Conservation (phyloP, 2,797 vertebrate species). For the Ciconia nigra region DNA sequence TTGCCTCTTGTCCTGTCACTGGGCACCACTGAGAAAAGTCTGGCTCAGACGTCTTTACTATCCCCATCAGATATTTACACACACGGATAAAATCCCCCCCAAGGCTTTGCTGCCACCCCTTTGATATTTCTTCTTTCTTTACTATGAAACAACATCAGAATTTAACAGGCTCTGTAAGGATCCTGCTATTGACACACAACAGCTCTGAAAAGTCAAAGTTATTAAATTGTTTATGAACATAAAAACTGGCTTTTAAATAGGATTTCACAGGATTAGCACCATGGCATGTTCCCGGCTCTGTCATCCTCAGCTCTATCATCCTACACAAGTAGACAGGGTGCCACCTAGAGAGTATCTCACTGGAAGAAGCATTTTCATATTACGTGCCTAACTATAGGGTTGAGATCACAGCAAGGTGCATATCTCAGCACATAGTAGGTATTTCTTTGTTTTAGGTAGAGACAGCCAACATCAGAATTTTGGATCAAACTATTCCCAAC, state of each 20-base stretch:
- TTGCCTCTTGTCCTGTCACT: not conserved
- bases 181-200: not conserved
- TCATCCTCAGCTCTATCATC: not conserved
- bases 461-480: not conserved
- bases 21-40: not conserved
- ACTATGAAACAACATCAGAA: not conserved
- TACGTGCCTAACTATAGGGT: accelerated
- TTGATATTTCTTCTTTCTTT: not conserved
- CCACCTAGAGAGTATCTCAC: not conserved
- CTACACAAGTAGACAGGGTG: not conserved
- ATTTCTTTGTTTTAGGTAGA: not conserved
- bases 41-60: not conserved
- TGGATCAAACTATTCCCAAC: not conserved
- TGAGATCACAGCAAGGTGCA: not conserved
- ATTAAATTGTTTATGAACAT: not conserved
- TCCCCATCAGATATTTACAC: not conserved
- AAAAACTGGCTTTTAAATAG: not conserved
- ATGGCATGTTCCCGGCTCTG: not conserved
- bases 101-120: not conserved
- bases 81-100: not conserved
- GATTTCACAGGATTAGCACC: not conserved
- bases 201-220: not conserved
- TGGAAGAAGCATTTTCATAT: not conserved
- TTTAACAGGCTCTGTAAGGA: not conserved
- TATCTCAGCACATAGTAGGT: not conserved